Conservation (phyloP, 2,888 invertebrate genomes). For the Tipula unca region DNA sequence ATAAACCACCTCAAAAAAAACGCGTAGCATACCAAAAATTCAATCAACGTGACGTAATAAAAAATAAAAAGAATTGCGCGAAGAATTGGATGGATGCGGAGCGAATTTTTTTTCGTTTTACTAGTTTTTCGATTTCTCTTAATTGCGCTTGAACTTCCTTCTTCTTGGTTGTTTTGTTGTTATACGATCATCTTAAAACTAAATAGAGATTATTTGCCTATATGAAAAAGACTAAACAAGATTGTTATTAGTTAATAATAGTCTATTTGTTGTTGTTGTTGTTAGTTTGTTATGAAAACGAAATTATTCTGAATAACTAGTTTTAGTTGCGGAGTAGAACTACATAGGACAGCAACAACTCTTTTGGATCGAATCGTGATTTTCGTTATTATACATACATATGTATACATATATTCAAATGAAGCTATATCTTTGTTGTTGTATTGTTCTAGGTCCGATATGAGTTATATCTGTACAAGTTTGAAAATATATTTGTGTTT, state of each 20-base stretch:
- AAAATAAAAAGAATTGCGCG: not conserved
- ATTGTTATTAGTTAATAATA: not conserved
- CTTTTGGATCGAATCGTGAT: not conserved
- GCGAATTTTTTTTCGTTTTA: not conserved
- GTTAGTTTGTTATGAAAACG: not conserved
- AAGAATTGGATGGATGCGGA: not conserved
- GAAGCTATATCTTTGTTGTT: not conserved
- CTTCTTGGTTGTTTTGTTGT: not conserved
- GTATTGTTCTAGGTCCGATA: not conserved
- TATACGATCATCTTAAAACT: not conserved
- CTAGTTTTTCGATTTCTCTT: not conserved
- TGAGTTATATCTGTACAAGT: not conserved
- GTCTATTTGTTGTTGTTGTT: not conserved
- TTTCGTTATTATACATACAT: not conserved
- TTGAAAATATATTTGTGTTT: too few relatives aligned
- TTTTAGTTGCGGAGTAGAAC: not conserved
- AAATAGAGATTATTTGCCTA: slow-evolving; percentile 8
- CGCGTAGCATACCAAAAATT: not conserved
- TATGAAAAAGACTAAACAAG: not conserved
- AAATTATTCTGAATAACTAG: not conserved
- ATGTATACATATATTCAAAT: not conserved
- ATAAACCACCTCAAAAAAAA: not conserved
- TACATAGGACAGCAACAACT: not conserved
- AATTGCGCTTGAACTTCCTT: slow-evolving; percentile 8
- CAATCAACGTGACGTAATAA: not conserved